Evolutionary conservation across 2,113 vertebrate species (phyloP), one percentile per base, ranked within the genome.

Genomic region (Propithecus coquereli): DNA sequence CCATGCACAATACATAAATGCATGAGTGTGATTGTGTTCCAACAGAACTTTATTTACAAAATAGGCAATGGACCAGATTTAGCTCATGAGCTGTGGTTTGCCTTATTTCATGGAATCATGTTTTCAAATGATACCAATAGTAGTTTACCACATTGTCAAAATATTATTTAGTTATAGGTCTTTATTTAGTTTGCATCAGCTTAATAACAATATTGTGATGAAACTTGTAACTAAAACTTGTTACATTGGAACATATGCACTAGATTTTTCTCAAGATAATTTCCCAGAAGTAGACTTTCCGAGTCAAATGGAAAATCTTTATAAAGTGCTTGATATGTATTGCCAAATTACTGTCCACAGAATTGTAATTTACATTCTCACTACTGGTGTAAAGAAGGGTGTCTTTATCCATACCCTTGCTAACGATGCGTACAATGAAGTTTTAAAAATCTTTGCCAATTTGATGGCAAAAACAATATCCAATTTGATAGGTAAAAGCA

Each of bases 1-100:
- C 25, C 54, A 83, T 37, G 14, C 5, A 25, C 12, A 68, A 47
- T 43, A 1, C n/a, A 23, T 65, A 89, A 90, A 91, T 76, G 63
- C 70, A 47, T 32, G 14, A 16, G 23, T 50, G 0, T 27, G 11
- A 37, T 2, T 82, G 8, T 66, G 52, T 20, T 52, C 70, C 13
- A 74, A 37, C 52, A 77, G 79, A 94, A 87, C 54, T 77, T 86
- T 91, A 96, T 68, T 93, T 50, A 86, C 3, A 71, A 90, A 93
- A 30, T 30, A 85, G 30, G 52, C 37, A 32, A 11, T 12, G 43
- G 34, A 10, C 45, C 47, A 94, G 34, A 45, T 77, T 86, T 66
- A 86, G 32, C 34, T 34, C 23, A 6, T 30, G 14, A 34, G 30
- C 50, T 57, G 20, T 57, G 32, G 45, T 61, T 54, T 54, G 52